A percentile compares a stretch with the other conserved stretches of the same genome.
Conservation (phyloP, 2,888 invertebrate species). For the Latheticus oryzae region DNA sequence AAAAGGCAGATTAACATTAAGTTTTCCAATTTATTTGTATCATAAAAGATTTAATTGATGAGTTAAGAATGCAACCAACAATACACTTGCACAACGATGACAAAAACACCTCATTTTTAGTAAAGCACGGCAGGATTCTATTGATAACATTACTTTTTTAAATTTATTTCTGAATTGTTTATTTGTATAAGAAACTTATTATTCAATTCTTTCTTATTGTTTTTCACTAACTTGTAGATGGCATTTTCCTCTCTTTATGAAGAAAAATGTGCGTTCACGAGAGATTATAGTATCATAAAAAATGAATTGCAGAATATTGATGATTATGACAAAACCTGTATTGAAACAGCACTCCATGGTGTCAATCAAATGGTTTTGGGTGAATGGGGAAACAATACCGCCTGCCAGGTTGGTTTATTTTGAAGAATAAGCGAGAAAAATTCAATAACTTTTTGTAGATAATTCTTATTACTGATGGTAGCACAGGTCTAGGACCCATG, state of each 20-base stretch:
- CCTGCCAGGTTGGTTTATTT: constrained; percentile 75
- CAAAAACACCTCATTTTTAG: too few relatives aligned
- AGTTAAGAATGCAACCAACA: too few relatives aligned
- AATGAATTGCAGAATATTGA: constrained; percentile 81
- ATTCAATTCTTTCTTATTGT: constrained; percentile 5
- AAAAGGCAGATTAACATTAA: too few relatives aligned
- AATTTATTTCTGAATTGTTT: too few relatives aligned
- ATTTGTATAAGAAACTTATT: too few relatives aligned
- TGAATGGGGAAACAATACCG: constrained; percentile 91
- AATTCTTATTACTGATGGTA: constrained; percentile 82
- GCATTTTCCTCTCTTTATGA: constrained; percentile 65
- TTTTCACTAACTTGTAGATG: constrained; percentile 55
- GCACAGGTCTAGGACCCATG: constrained; percentile 74
- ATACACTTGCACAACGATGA: too few relatives aligned
- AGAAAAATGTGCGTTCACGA: constrained; percentile 86
- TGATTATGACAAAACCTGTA: constrained; percentile 87
- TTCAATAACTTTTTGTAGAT: constrained; percentile 68
- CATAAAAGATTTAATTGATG: too few relatives aligned
- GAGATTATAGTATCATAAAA: constrained; percentile 86
- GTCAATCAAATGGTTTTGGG: constrained; percentile 82
- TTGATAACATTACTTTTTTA: too few relatives aligned
- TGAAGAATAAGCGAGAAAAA: too few relatives aligned
- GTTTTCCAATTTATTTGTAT: too few relatives aligned
- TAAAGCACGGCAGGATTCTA: too few relatives aligned
- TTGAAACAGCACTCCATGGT: constrained; percentile 83